Conservation (phyloP, 2,888 invertebrate genomes). For the Lasioglossum figueresi region DNA sequence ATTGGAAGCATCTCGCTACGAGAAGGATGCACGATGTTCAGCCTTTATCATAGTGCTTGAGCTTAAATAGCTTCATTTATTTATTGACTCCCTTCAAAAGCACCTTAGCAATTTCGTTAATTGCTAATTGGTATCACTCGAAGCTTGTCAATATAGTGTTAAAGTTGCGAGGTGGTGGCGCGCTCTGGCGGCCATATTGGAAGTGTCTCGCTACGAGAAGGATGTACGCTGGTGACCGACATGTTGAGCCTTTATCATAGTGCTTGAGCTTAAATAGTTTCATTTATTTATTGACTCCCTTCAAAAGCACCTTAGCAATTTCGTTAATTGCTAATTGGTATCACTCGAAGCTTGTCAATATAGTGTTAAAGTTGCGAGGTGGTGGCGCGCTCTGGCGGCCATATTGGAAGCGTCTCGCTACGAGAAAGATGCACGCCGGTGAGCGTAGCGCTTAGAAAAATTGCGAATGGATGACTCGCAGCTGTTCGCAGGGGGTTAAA, state of each 20-base stretch:
- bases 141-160: too few relatives aligned
- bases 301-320: neutral
- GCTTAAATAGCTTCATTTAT: too few relatives aligned
- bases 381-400: neutral
- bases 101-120: too few relatives aligned
- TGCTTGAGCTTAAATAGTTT: neutral
- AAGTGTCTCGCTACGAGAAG: too few relatives aligned
- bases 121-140: too few relatives aligned
- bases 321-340: neutral
- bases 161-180: too few relatives aligned
- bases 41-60: too few relatives aligned
- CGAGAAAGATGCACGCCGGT: neutral
- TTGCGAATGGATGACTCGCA: neutral
- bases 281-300: neutral
- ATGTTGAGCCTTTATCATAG: neutral
- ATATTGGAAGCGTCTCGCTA: neutral
- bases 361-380: neutral
- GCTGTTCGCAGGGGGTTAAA: neutral
- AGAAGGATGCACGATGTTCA: too few relatives aligned
- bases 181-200: too few relatives aligned
- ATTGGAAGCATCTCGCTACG: neutral
- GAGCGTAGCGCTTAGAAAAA: neutral
- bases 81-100: too few relatives aligned
- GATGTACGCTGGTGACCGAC: too few relatives aligned
- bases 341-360: neutral